phyloP scores from a whole-genome alignment of 2,113 vertebrate species.

The Archilochus colubris region DNA sequence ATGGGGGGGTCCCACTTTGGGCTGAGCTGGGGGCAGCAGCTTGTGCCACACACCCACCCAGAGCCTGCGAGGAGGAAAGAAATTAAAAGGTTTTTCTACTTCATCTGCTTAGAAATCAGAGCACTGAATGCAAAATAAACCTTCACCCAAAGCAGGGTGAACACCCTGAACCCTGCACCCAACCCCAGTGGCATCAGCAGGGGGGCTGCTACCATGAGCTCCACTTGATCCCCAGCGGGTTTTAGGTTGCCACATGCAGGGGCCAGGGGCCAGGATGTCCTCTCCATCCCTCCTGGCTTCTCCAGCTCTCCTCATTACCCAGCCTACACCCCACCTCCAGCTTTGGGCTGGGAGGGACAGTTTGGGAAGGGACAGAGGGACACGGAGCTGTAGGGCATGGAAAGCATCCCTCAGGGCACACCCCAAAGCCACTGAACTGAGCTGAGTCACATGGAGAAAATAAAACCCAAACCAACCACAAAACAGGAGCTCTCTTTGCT shows the following conservation, averaged over 20 bases:
- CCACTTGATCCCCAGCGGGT: fast-evolving
- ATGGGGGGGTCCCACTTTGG: fast-evolving
- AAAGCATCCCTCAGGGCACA: neutral
- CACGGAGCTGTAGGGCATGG: fast-evolving
- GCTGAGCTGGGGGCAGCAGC: neutral
- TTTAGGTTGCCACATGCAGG: neutral
- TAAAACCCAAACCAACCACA: too few species aligned
- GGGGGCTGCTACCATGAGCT: fast-evolving
- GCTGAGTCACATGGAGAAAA: neutral
- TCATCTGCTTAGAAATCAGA: neutral
- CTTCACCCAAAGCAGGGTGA: neutral
- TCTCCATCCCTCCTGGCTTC: fast-evolving
- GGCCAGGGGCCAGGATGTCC: neutral
- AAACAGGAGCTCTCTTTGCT: neutral
- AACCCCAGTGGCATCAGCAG: neutral
- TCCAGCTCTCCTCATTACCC: neutral
- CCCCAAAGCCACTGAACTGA: neutral
- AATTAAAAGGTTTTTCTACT: neutral
- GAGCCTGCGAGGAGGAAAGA: neutral
- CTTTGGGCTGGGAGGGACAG: fast-evolving
- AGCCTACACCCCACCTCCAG: neutral
- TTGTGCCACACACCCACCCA: neutral
- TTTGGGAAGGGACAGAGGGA: neutral
- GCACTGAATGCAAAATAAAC: neutral
- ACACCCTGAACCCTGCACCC: neutral